These are phyloP conservation scores for Linurgus olivaceus DNA, from an alignment of 2,797 vertebrate species.

Conservation along the genomic window DNA sequence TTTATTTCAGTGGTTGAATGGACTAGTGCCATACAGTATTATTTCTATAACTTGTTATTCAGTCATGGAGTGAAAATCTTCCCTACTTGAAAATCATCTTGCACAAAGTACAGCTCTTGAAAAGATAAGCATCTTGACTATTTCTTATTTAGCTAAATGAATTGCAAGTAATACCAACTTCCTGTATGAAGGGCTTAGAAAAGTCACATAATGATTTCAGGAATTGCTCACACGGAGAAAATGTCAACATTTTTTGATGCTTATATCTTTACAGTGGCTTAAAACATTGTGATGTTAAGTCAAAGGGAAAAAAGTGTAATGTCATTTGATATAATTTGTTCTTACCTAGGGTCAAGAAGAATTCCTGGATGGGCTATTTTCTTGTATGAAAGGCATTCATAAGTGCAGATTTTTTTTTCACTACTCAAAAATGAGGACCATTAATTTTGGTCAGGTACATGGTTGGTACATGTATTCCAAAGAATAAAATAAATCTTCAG, in stretches of 20 bases:
- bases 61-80: not conserved
- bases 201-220: not conserved
- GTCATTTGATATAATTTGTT: not conserved
- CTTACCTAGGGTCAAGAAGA: not conserved
- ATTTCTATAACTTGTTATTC: not conserved
- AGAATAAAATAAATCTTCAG: not conserved
- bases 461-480: not conserved
- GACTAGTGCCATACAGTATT: not conserved
- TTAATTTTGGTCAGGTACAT: not conserved
- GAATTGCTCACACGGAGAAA: not conserved
- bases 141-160: not conserved
- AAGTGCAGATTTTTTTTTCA: not conserved
- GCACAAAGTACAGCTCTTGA: not conserved
- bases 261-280: not conserved
- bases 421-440: not conserved
- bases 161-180: not conserved
- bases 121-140: not conserved
- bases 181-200: not conserved
- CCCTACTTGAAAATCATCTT: not conserved
- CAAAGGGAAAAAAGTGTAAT: not conserved
- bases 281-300: not conserved
- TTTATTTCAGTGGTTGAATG: not conserved
- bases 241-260: not conserved
- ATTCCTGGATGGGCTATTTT: not conserved
- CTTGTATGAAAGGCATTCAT: not conserved